A percentile compares a stretch with the other conserved stretches of the same genome.
Evolutionary conservation across 2,797 vertebrate genomes (phyloP).

Genomic region (Acestrorhynchus altus): DNA sequence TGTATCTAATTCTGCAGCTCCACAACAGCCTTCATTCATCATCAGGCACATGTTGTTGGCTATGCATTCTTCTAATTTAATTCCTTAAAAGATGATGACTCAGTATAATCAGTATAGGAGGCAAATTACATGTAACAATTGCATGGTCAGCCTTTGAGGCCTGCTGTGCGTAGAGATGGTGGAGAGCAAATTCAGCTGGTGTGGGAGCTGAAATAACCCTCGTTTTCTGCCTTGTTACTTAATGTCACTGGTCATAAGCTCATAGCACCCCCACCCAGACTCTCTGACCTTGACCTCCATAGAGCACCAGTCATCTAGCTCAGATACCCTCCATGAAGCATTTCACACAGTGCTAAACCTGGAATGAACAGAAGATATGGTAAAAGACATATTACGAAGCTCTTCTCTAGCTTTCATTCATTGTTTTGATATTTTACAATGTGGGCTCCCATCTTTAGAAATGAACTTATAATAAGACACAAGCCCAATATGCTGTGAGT

Average conservation of each 20-base stretch:
- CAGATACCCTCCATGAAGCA: too few relatives aligned
- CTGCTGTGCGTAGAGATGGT: conserved; percentile 6
- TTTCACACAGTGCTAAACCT: background rate
- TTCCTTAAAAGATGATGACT: background rate
- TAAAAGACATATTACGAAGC: background rate
- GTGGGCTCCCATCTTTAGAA: background rate
- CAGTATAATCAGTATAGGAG: conserved; percentile 18
- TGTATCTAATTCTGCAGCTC: background rate
- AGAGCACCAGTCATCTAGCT: too few relatives aligned
- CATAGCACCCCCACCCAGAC: too few relatives aligned
- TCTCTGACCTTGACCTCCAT: too few relatives aligned
- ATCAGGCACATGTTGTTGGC: conserved; percentile 10
- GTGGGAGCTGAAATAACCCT: background rate
- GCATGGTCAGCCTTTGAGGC: background rate
- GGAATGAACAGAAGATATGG: background rate
- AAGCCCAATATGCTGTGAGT: background rate
- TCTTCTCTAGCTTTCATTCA: background rate
- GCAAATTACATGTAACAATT: background rate
- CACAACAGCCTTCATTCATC: background rate
- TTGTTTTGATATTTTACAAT: too few relatives aligned
- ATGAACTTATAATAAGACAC: background rate
- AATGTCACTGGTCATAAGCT: too few relatives aligned
- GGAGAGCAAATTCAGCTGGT: background rate
- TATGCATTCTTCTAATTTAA: conserved; percentile 11
- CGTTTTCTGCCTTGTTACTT: too few relatives aligned